Evolutionary conservation across 2,113 vertebrate genomes (phyloP), one percentile per base, ranked within the genome.

Genomic region (Pithys albifrons): DNA sequence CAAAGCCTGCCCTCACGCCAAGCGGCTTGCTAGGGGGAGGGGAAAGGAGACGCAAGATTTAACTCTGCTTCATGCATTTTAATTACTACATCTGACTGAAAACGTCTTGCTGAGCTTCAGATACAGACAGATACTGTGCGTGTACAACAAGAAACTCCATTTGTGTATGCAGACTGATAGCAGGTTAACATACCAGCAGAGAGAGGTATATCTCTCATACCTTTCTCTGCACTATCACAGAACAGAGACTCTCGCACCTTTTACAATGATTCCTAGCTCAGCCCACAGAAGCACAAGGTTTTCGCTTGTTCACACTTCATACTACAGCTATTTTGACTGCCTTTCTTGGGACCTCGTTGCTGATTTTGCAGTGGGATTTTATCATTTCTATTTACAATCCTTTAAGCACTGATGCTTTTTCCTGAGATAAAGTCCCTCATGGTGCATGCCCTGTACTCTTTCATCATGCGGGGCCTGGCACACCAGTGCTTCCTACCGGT

Each of bases 1-100:
- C 33, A 28, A 54, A 89, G 57, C 49, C 67, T 62, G 25, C 27
- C 28, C 67, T 72, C n/a, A 33, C 2, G 5, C 45, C 65, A 57
- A 72, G 46, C 2, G 0, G 86, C 71, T 76, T 88, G 54, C 33
- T 49, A 72, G 66, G 72, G 86, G 86, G 71, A 91, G 58, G 67
- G 79, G 75, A 80, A 82, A 91, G 77, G 54, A 77, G 73, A 66
- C 0, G 1, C 18, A 59, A 88, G 78, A 70, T 72, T 80, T 91
- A 93, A 73, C 78, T 82, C 65, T 35, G 52, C 91, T 86, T 88
- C 77, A n/a, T 73, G 75, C 89, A 81, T 95, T 94, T 96, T 89
- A 96, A 96, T 96, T 80, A 88, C 85, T 81, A 8, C 49, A 57
- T 67, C 62, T 0, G 6, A 83, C 62, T 45, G 55, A 45, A 93